phyloP scores from a whole-genome alignment of 2,113 vertebrate species.

The Vimba vimba region DNA sequence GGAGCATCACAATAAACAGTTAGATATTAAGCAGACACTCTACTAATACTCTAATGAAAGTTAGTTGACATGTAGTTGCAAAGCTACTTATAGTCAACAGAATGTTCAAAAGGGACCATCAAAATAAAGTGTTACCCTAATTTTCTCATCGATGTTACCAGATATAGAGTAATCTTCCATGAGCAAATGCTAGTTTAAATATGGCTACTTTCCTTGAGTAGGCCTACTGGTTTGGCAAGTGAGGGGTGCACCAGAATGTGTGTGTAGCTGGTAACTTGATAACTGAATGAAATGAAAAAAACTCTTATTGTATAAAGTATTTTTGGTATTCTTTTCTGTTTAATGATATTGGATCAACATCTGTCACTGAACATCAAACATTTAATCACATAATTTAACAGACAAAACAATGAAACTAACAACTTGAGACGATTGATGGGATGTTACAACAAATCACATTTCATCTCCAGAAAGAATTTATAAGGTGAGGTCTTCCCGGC shows the following conservation, averaged over 20 bases:
- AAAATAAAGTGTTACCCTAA: too few relatives aligned
- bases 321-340: background rate
- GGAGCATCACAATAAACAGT: too few relatives aligned
- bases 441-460: too few relatives aligned
- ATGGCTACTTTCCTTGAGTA: too few relatives aligned
- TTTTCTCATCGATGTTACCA: background rate
- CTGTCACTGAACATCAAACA: background rate
- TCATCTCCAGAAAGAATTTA: constrained; percentile 25
- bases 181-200: background rate
- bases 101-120: too few relatives aligned
- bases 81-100: too few relatives aligned
- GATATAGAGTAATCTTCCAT: background rate
- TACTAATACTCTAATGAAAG: too few relatives aligned
- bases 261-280: background rate
- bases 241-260: background rate
- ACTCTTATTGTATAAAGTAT: background rate
- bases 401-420: too few relatives aligned
- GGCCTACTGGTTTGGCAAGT: background rate
- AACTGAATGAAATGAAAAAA: background rate
- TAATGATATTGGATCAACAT: background rate
- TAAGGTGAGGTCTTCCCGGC: background rate
- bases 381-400: background rate
- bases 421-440: too few relatives aligned
- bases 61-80: too few relatives aligned
- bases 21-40: too few relatives aligned